Evolutionary conservation across 2,888 invertebrate genomes (phyloP).

Genomic region (Myathropa florea): DNA sequence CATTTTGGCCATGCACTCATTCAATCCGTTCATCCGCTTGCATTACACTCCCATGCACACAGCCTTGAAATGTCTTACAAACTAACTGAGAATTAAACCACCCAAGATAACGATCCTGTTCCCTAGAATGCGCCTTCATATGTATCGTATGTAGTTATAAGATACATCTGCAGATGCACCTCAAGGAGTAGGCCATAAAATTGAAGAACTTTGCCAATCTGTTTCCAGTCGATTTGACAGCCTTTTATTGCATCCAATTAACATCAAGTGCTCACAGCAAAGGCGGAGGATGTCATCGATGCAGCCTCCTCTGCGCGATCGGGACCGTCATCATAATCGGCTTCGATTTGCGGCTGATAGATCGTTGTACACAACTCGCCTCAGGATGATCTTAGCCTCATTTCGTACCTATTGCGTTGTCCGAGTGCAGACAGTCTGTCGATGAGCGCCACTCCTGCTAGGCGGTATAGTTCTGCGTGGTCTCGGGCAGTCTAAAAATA

Average conservation of each 20-base stretch:
- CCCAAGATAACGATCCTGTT: too few species aligned
- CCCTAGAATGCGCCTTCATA: too few species aligned
- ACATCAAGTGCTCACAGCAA: constrained; percentile 16
- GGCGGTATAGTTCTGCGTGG: constrained; percentile 21
- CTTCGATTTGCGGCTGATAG: background rate
- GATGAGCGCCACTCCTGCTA: constrained; percentile 16
- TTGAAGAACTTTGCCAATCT: constrained; percentile 29
- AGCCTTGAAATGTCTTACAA: too few species aligned
- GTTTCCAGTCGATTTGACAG: constrained; percentile 37
- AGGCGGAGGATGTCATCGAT: background rate
- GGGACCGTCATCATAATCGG: background rate
- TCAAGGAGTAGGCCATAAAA: constrained; percentile 2
- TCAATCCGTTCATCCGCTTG: too few species aligned
- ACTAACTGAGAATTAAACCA: too few species aligned
- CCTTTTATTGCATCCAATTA: constrained; percentile 42
- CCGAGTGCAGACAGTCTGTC: constrained; percentile 16
- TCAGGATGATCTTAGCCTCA: too few species aligned
- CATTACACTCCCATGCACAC: too few species aligned
- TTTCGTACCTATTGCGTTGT: too few species aligned
- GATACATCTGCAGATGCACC: too few species aligned
- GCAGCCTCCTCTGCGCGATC: background rate
- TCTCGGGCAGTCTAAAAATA: constrained; percentile 46
- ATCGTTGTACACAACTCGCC: background rate
- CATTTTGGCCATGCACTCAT: too few species aligned
- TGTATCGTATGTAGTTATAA: too few species aligned